Percentiles rank a stretch among this genome's conserved stretches.
phyloP scores from a whole-genome alignment of 2,113 vertebrate species.

The Pogonocichla stellata region DNA sequence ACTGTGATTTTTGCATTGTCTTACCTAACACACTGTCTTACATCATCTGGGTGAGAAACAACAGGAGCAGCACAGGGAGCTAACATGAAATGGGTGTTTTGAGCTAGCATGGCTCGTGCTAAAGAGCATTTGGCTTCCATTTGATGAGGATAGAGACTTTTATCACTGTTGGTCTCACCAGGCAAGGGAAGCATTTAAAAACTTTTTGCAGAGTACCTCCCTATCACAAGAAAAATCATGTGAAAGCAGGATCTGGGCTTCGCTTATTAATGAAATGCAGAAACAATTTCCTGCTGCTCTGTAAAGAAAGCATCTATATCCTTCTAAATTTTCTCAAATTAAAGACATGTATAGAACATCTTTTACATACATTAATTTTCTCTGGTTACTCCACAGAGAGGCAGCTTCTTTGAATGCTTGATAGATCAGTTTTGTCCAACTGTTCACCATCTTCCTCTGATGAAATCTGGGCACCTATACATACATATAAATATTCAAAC shows the following conservation, averaged over 20 bases:
- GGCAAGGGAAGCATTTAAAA: neutral
- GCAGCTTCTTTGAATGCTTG: neutral
- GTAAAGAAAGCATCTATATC: neutral
- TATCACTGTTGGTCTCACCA: neutral
- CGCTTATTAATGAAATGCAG: neutral
- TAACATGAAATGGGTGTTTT: neutral
- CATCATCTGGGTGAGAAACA: neutral
- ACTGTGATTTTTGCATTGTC: neutral
- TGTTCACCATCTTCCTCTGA: neutral
- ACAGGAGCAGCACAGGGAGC: neutral
- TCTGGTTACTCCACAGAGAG: neutral
- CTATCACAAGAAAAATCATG: neutral
- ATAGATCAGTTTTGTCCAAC: neutral
- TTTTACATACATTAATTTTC: neutral
- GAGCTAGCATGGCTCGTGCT: neutral
- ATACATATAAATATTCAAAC: neutral
- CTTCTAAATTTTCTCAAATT: neutral
- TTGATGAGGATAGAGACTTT: neutral
- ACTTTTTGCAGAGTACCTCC: neutral
- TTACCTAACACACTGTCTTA: neutral
- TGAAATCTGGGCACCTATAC: neutral
- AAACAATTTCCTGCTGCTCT: neutral
- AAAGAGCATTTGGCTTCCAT: neutral
- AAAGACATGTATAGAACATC: neutral
- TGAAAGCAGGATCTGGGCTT: neutral